Conservation (phyloP, 2,888 invertebrate genomes). For the Drosophila recens region DNA sequence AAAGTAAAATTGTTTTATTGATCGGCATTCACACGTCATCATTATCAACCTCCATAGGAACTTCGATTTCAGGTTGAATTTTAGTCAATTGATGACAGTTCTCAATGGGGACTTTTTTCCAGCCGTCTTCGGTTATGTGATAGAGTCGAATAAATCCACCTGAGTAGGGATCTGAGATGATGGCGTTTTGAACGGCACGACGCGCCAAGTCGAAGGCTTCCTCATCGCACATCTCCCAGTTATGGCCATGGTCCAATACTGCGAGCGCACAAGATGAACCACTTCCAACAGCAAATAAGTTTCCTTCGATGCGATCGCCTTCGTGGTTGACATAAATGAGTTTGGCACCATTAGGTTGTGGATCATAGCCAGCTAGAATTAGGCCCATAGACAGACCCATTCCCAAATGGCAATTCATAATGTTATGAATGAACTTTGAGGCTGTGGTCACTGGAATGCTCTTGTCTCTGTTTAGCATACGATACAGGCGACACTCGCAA, state of each 20-base stretch:
- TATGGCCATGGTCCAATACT: constrained; percentile 94
- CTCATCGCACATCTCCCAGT: constrained; percentile 93
- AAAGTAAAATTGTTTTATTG: not conserved
- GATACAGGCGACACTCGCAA: constrained; percentile 97
- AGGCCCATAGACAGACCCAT: constrained; percentile 97
- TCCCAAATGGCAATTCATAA: constrained; percentile 98
- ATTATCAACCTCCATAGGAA: not conserved
- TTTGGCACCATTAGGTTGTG: constrained; percentile 95
- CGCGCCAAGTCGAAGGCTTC: constrained; percentile 97
- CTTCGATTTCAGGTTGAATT: not conserved
- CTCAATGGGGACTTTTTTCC: constrained; percentile 95
- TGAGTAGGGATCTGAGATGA: constrained; percentile 96
- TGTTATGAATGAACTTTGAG: constrained; percentile 98
- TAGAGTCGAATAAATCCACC: constrained; percentile 98
- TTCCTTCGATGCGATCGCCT: constrained; percentile 94
- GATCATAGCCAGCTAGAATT: constrained; percentile 98
- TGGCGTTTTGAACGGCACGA: constrained; percentile 98
- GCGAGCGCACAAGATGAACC: constrained; percentile 98
- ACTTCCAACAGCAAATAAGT: constrained; percentile 98
- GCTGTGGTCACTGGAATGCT: constrained; percentile 98
- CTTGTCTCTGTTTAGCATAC: constrained; percentile 94
- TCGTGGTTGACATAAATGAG: constrained; percentile 98
- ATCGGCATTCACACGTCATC: not conserved
- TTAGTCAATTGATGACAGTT: constrained; percentile 92
- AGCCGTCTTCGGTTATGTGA: constrained; percentile 95